A percentile compares a stretch with the other conserved stretches of the same genome.
Evolutionary conservation across 2,888 invertebrate species (phyloP).

Genomic region (Eucriotettix oculatus): DNA sequence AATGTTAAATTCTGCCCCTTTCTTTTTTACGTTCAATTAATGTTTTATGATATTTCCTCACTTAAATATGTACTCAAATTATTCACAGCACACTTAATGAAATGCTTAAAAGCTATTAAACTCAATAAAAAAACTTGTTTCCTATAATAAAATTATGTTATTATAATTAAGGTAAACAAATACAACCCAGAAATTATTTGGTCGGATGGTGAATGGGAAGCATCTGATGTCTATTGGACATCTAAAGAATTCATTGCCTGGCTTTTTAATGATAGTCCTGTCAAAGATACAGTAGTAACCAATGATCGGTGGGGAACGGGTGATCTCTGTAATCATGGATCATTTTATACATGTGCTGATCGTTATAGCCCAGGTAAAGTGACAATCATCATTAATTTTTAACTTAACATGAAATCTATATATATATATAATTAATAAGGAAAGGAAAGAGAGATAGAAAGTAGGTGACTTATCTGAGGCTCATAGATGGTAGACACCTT

Average conservation of each 20-base stretch:
- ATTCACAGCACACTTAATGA: too few relatives aligned
- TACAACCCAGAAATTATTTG: constrained; percentile 58
- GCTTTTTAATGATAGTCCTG: constrained; percentile 87
- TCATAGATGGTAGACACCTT: too few relatives aligned
- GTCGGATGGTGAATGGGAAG: constrained; percentile 94
- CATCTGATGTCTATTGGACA: constrained; percentile 65
- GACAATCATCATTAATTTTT: neutral
- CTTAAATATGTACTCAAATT: too few relatives aligned
- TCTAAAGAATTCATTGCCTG: constrained; percentile 73
- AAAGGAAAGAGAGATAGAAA: too few relatives aligned
- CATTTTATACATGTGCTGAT: constrained; percentile 71
- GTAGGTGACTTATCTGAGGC: too few relatives aligned
- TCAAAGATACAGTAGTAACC: constrained; percentile 71
- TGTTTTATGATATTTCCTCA: too few relatives aligned
- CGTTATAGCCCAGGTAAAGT: constrained; percentile 56
- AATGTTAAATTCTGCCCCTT: too few relatives aligned
- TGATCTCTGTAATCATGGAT: constrained; percentile 71
- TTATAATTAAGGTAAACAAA: constrained; percentile 19
- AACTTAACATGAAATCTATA: neutral
- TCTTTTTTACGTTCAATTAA: too few relatives aligned
- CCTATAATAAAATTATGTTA: too few relatives aligned
- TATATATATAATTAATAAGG: neutral
- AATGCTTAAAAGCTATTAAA: too few relatives aligned
- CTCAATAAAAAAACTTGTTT: too few relatives aligned
- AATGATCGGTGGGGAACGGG: constrained; percentile 89